A percentile compares a stretch with the other conserved stretches of the same genome.
These are phyloP conservation scores for Sebastes vulpes DNA, from an alignment of 2,797 vertebrate genomes.

Conservation along the genomic window DNA sequence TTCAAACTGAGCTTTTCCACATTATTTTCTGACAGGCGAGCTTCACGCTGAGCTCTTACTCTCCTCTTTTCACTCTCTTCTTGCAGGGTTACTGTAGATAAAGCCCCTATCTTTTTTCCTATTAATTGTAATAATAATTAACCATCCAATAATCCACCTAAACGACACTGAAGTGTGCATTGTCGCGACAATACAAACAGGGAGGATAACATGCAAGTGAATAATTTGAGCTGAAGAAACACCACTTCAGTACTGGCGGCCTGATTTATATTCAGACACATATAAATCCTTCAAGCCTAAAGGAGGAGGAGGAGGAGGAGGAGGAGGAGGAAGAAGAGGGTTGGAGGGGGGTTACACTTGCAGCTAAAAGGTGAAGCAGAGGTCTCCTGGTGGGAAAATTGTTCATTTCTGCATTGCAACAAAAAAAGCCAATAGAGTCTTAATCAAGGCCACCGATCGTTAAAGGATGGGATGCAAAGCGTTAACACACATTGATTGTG, in stretches of 20 bases:
- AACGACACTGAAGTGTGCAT: constrained; percentile 20
- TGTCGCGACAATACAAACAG: constrained; percentile 38
- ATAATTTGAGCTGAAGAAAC: constrained; percentile 47
- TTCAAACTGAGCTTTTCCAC: constrained; percentile 19
- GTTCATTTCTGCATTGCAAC: constrained; percentile 50
- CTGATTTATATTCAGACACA: constrained; percentile 77
- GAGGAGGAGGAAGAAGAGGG: not conserved
- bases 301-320: not conserved
- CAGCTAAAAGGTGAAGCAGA: constrained; percentile 72
- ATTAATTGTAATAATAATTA: constrained; percentile 27
- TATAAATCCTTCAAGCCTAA: constrained; percentile 63
- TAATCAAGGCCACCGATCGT: constrained; percentile 61
- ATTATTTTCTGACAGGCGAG: not conserved
- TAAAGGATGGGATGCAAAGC: constrained; percentile 62
- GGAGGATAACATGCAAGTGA: constrained; percentile 49
- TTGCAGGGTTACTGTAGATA: not conserved
- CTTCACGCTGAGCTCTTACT: not conserved
- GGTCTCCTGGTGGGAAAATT: constrained; percentile 60
- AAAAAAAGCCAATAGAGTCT: constrained; percentile 46
- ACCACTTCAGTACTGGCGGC: constrained; percentile 42
- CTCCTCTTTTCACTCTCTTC: not conserved
- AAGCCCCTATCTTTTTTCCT: not conserved
- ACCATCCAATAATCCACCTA: constrained; percentile 34
- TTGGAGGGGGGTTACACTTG: constrained; percentile 43
- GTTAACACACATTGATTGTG: constrained; percentile 63